These are phyloP conservation scores for Andrena flavipes DNA, from an alignment of 2,888 invertebrate genomes.

Conservation along the genomic window DNA sequence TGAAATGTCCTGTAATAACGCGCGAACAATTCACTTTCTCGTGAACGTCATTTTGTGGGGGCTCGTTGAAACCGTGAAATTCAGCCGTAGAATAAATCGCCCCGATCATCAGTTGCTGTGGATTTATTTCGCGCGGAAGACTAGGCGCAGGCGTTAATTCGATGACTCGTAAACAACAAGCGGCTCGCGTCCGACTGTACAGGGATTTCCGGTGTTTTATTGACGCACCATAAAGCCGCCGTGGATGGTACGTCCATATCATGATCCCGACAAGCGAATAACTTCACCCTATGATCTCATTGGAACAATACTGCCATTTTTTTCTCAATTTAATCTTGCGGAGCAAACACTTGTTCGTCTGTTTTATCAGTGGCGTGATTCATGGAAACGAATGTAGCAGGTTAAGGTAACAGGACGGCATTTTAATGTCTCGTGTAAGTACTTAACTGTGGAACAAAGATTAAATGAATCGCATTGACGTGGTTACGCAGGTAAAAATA, in stretches of 20 bases:
- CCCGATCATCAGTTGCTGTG: conserved; percentile 42
- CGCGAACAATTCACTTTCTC: conserved; percentile 20
- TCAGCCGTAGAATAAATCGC: conserved; percentile 43
- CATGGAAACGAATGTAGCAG: neutral
- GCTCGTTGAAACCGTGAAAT: conserved; percentile 21
- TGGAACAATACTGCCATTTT: neutral
- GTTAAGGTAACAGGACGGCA: neutral
- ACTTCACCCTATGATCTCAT: conserved; percentile 26
- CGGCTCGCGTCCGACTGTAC: conserved; percentile 32
- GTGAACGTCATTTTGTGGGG: neutral
- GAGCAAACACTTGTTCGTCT: neutral
- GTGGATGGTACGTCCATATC: conserved; percentile 19
- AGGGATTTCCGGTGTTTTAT: conserved; percentile 54
- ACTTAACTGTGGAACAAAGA: neutral
- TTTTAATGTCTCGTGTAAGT: neutral
- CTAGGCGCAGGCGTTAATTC: conserved; percentile 47
- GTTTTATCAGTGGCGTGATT: neutral
- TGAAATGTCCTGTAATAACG: conserved; percentile 27
- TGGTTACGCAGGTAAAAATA: conserved; percentile 6
- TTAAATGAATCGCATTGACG: neutral
- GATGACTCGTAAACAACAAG: conserved; percentile 53
- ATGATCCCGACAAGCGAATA: conserved; percentile 23
- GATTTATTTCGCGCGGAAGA: conserved; percentile 38
- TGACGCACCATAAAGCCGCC: conserved; percentile 37
- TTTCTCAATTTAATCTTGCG: neutral